Evolutionary conservation across 2,888 invertebrate species (phyloP).

Genomic region (Harpalus rubripes): DNA sequence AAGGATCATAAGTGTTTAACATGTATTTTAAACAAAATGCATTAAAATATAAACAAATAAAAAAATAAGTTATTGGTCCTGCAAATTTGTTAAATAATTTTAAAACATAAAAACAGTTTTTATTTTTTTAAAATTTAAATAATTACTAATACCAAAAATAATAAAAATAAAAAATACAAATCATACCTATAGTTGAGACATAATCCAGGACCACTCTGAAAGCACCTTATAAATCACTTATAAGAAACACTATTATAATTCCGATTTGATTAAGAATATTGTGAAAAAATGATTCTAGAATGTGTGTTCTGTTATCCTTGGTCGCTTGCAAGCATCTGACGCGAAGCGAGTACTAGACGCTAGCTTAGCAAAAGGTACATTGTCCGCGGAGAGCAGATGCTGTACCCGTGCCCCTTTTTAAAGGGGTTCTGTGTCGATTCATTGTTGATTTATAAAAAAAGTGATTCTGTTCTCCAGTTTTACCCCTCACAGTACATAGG

Average conservation of each 20-base stretch:
- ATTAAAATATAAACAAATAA: no score
- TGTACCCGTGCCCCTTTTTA: slow-evolving; percentile 61
- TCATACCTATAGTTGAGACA: neutral
- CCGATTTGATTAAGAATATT: no score
- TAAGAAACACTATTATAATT: neutral
- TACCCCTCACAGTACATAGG: slow-evolving; percentile 43
- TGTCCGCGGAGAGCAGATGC: slow-evolving; percentile 58
- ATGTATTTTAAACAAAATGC: no score
- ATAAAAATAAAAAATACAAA: no score
- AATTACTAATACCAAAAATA: no score
- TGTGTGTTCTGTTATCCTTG: neutral
- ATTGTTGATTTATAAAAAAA: slow-evolving; percentile 67
- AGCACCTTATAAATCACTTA: no score
- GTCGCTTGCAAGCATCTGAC: slow-evolving; percentile 6
- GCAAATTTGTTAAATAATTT: no score
- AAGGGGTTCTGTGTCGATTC: slow-evolving; percentile 61
- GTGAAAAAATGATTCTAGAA: neutral
- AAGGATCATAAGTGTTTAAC: no score
- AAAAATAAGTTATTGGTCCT: no score
- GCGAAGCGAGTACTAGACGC: slow-evolving; percentile 45
- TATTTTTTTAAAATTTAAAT: no score
- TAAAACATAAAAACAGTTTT: no score
- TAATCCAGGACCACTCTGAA: no score
- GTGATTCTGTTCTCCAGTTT: slow-evolving; percentile 43
- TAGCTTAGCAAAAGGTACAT: slow-evolving; percentile 14